Base-by-base conservation (phyloP, 1,140 invertebrate genomes). In the Pararge aegeria region DNA sequence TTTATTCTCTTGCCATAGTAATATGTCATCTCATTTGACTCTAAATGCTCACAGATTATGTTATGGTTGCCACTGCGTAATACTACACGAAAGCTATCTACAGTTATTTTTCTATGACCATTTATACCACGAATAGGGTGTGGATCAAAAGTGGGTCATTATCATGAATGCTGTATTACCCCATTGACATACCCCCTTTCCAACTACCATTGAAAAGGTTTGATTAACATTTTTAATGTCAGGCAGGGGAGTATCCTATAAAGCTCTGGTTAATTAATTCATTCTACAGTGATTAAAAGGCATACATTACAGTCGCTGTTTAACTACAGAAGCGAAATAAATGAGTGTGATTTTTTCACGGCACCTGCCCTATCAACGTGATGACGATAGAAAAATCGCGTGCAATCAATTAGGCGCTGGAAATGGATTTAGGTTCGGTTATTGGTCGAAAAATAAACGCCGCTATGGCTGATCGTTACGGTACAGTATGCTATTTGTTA, bases 341-440 rank as follows among this genome's bases (percentile, higher is more conserved):
- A 46, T 46, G 42, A 20, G 18, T 15, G 10, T 46, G 42, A 46
- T 10, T 46, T 46, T 46, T 46, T 46, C 5, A 46, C 42, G 42
- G 6, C 53, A 55, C 38, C 53, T 55, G 37, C 42, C 27, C 40
- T 18, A 53, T 49, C 19, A 30, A 49, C 58, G 58, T 61, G 58
- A 54, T 16, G 42, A 30, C 42, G 42, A 40, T 61, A 49, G 42
- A 54, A 48, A 61, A 61, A 54, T 61, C 29, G 27, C 34, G 27
- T 40, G 53, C 51, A 54, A 61, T 61, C 58, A 61, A 61, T 61
- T 61, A 61, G 29, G 29, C 51, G 54, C 50, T 61, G 54, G 27
- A 18, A 53, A 61, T 49, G 58, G 50, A 61, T 61, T 54, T 61
- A 34, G 58, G 51, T 30, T 52, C 44, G 27, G 42, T 61, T 61